Percentiles rank a stretch among this genome's conserved stretches.
These are phyloP conservation scores for Ischnus inquisitorius DNA, from an alignment of 2,888 invertebrate species.

Conservation along the genomic window DNA sequence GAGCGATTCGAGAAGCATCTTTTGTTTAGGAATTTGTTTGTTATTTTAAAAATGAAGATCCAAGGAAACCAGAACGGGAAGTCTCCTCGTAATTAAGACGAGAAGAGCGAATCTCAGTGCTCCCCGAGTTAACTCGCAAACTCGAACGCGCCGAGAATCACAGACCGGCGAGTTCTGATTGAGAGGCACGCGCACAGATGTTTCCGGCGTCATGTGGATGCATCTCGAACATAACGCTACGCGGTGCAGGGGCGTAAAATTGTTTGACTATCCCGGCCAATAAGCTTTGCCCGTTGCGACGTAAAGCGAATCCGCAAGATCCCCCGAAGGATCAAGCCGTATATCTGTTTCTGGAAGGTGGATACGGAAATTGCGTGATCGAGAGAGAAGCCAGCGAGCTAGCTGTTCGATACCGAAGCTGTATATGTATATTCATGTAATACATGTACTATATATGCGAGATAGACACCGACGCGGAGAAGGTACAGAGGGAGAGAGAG, in stretches of 20 bases:
- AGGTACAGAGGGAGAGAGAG: slow-evolving; percentile 26
- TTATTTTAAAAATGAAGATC: background rate
- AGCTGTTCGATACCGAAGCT: slow-evolving; percentile 40
- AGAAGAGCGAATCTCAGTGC: background rate
- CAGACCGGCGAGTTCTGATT: slow-evolving; percentile 54
- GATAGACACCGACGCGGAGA: slow-evolving; percentile 19
- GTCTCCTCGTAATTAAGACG: background rate
- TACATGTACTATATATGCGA: background rate
- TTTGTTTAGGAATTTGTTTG: too few relatives aligned
- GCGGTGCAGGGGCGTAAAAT: slow-evolving; percentile 69
- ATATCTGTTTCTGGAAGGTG: slow-evolving; percentile 29
- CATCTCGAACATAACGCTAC: slow-evolving; percentile 8
- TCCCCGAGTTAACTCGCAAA: background rate
- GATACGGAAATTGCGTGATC: slow-evolving; percentile 38
- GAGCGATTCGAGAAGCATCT: background rate
- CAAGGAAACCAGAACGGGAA: background rate
- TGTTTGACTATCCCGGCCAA: slow-evolving; percentile 72
- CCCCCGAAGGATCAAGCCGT: slow-evolving; percentile 14
- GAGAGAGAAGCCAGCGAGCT: slow-evolving; percentile 21
- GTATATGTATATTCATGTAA: background rate
- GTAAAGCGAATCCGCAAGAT: slow-evolving; percentile 71
- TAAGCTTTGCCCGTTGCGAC: slow-evolving; percentile 68
- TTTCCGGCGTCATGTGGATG: slow-evolving; percentile 25
- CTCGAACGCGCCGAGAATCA: slow-evolving; percentile 67
- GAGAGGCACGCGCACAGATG: slow-evolving; percentile 37